phyloP scores from a whole-genome alignment of 2,113 vertebrate genomes.

The Synchiropus splendidus region DNA sequence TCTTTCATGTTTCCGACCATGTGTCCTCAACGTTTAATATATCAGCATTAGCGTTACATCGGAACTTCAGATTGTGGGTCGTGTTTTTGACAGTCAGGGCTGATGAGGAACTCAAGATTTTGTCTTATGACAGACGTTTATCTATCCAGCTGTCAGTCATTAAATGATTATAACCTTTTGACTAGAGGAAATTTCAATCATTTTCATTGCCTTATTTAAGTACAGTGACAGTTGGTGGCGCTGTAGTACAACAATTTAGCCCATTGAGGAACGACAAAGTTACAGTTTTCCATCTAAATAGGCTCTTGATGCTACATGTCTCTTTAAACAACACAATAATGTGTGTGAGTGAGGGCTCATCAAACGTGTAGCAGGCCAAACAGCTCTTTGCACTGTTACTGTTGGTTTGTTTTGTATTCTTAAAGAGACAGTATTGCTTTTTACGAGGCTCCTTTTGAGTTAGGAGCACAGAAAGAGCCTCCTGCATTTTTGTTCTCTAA shows the following conservation, averaged over 20 bases:
- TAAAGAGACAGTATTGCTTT: conserved; percentile 69
- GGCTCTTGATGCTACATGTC: conserved; percentile 1
- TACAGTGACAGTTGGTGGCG: conserved; percentile 13
- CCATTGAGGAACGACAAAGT: conserved; percentile 3
- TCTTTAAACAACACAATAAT: conserved; percentile 1
- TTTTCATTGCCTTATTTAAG: conserved; percentile 23
- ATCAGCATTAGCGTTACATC: background rate
- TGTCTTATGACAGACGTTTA: too few relatives aligned
- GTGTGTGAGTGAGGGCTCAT: conserved; percentile 6
- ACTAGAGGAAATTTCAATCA: too few relatives aligned
- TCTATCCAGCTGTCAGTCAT: too few relatives aligned
- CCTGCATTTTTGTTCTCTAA: conserved; percentile 2
- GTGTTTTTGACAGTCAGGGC: too few relatives aligned
- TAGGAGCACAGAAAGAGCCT: conserved; percentile 24
- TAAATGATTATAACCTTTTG: too few relatives aligned
- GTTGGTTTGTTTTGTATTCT: conserved; percentile 37
- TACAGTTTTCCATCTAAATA: conserved; percentile 13
- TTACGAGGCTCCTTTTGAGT: conserved; percentile 35
- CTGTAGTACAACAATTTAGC: conserved; percentile 16
- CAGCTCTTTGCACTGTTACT: conserved; percentile 45
- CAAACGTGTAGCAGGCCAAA: conserved; percentile 33
- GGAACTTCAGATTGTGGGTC: conserved; percentile 1
- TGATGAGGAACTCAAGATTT: too few relatives aligned
- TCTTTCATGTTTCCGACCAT: conserved; percentile 33
- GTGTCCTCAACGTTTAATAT: conserved; percentile 28